A percentile compares a stretch with the other conserved stretches of the same genome.
These are phyloP conservation scores for Sphaeramia orbicularis DNA, from an alignment of 2,797 vertebrate species.

Conservation along the genomic window DNA sequence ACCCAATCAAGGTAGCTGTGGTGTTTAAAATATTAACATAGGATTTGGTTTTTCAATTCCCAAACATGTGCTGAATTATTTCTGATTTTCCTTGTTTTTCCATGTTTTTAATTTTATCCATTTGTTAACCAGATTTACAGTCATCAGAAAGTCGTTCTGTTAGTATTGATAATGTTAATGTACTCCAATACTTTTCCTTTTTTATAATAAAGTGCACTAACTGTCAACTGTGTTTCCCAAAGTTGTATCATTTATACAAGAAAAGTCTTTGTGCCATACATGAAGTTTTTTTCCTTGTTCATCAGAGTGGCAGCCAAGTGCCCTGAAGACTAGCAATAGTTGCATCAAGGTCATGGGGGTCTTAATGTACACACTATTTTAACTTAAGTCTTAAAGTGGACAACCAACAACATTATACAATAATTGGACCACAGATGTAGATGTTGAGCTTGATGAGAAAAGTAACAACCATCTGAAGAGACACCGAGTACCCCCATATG, in stretches of 20 bases:
- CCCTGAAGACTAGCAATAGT: no score
- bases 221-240: conserved; percentile 82
- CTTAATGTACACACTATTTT: no score
- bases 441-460: neutral
- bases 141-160: conserved; percentile 34
- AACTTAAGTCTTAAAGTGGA: no score
- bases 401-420: neutral
- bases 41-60: neutral
- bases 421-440: neutral
- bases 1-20: neutral
- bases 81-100: neutral
- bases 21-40: neutral
- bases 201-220: conserved; percentile 83
- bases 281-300: no score
- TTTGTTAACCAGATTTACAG: conserved; percentile 11
- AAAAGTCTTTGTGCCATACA: no score
- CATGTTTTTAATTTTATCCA: neutral
- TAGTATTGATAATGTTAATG: conserved; percentile 61
- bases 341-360: no score
- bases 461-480: neutral
- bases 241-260: conserved; percentile 79
- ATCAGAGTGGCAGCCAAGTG: no score
- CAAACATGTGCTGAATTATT: no score
- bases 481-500: neutral
- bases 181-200: conserved; percentile 58